Base-by-base conservation (phyloP, 1,140 invertebrate genomes). In the Drosophila teissieri region DNA sequence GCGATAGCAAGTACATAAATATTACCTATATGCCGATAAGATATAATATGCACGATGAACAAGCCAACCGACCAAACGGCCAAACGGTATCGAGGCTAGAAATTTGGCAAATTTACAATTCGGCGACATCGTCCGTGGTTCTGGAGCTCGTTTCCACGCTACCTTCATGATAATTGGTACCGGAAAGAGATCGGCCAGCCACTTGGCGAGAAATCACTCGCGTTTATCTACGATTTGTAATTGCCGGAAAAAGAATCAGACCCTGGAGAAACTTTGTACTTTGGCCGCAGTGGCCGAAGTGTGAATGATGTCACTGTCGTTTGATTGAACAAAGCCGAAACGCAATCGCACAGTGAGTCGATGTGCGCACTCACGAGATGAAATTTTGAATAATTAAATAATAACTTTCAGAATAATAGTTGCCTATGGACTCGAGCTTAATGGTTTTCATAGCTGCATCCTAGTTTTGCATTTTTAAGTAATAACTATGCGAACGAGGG, bases 291-390 rank as follows among this genome's bases (percentile, higher is more conserved):
- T 39, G 57, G 45, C 53, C 52, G 72, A 75, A 75, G 72, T 55
- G 57, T 73, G 44, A 74, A 73, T 74, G 72, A 62, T 74, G 57
- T 74, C 57, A 76, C 54, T 51, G 61, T 48, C 62, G 73, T 31
- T 42, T 68, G 54, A 76, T 69, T 55, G 51, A 58, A 53, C 46
- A 62, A 48, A 63, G 45, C 40, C 56, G 40, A 63, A 51, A 57
- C 46, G n/a, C 17, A 61, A 56, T 68, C 42, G 55, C 49, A 77
- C 73, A 61, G 54, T 77, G 62, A 24, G 7, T 0, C 44, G 1
- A 27, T 1, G 8, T 4, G 40, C 14, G 1, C 22, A 27, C 7
- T n/a, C 2, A 48, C 14, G 3, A 24, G 3, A 14, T 46, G 44
- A 4, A 46, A 44, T 15, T 5, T 2, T 27, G 6, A 19, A 19